Evolutionary conservation across 2,113 vertebrate species (phyloP).

Genomic region (Fulica atra): DNA sequence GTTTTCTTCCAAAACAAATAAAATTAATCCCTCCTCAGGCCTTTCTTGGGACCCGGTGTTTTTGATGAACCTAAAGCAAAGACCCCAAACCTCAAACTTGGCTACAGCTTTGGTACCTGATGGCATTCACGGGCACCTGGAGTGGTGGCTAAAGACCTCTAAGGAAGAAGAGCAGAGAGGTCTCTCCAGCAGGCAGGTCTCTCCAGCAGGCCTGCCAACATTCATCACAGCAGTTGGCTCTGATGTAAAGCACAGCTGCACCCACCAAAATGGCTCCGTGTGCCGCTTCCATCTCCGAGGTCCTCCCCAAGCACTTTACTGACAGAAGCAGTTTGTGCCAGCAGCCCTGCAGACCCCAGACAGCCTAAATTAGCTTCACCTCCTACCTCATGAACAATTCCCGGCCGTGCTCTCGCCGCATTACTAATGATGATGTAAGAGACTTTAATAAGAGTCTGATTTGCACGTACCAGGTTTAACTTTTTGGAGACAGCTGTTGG

Average conservation of each 20-base stretch:
- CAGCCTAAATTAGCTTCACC: background rate
- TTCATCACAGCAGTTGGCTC: background rate
- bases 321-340: background rate
- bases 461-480: background rate
- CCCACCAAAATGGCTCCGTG: background rate
- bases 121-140: background rate
- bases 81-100: background rate
- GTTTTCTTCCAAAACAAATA: background rate
- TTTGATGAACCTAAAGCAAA: background rate
- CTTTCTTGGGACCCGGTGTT: background rate
- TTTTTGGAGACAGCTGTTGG: background rate
- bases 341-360: background rate
- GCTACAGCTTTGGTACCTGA: background rate
- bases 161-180: background rate
- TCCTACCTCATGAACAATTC: background rate
- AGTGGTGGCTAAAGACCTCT: background rate
- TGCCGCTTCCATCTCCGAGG: accelerated
- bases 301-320: background rate
- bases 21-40: background rate
- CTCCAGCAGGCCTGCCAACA: background rate
- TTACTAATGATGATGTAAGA: background rate
- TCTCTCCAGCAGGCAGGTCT: background rate
- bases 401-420: background rate
- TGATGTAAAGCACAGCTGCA: background rate
- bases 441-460: constrained; percentile 3